Evolutionary conservation across 2,888 invertebrate species (phyloP).

Genomic region (Gibbula magus): DNA sequence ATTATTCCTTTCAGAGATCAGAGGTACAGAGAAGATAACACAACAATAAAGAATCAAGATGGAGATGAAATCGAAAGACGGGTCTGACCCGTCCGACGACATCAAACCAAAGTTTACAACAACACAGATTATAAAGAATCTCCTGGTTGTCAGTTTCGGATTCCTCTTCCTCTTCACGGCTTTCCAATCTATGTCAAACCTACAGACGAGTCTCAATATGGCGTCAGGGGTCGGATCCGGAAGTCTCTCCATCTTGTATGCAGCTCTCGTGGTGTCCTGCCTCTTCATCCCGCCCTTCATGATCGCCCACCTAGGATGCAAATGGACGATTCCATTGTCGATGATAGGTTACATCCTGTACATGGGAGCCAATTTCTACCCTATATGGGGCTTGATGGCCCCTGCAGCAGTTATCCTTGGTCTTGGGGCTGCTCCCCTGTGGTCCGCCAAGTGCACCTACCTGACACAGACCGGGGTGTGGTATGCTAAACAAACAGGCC

Average conservation of each 20-base stretch:
- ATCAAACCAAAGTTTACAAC: constrained; percentile 46
- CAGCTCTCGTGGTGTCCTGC: constrained; percentile 93
- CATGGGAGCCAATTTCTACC: constrained; percentile 94
- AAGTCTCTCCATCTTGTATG: constrained; percentile 92
- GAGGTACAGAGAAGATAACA: too few species aligned
- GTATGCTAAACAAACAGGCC: constrained; percentile 88
- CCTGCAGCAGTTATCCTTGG: constrained; percentile 92
- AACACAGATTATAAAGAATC: constrained; percentile 88
- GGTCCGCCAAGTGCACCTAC: constrained; percentile 99
- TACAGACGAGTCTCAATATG: constrained; percentile 92
- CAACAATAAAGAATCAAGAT: too few species aligned
- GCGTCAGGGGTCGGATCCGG: constrained; percentile 92
- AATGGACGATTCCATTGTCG: constrained; percentile 94
- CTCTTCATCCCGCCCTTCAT: constrained; percentile 83
- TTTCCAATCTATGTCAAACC: constrained; percentile 94
- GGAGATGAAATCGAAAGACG: too few species aligned
- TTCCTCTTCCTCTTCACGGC: constrained; percentile 97
- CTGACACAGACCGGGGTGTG: constrained; percentile 87
- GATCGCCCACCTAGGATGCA: constrained; percentile 84
- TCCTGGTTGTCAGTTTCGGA: constrained; percentile 90
- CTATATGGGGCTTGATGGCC: constrained; percentile 85
- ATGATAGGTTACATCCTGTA: constrained; percentile 96
- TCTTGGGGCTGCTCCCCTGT: constrained; percentile 96
- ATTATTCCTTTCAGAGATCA: too few species aligned
- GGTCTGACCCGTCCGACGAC: too few species aligned